A percentile compares a stretch with the other conserved stretches of the same genome.
These are phyloP conservation scores for Craterocephalus amniculus DNA, from an alignment of 2,797 vertebrate species.

Conservation along the genomic window DNA sequence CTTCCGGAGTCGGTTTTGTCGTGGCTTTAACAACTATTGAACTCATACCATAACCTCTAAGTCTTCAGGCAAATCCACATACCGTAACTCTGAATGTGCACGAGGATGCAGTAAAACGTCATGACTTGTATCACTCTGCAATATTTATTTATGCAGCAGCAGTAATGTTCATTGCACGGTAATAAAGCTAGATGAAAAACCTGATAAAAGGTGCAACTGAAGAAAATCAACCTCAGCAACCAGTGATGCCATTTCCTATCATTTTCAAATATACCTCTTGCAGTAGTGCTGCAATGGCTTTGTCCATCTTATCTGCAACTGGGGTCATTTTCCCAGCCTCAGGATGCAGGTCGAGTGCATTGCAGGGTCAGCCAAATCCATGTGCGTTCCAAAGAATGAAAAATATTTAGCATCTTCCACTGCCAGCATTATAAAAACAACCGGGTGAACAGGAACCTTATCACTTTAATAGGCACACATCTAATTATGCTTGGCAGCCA, in stretches of 20 bases:
- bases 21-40: neutral
- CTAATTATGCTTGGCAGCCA: constrained; percentile 13
- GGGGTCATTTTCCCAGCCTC: neutral
- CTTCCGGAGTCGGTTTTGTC: neutral
- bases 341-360: constrained; percentile 10
- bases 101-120: too few relatives aligned
- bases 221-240: neutral
- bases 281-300: too few relatives aligned
- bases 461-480: neutral
- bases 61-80: neutral
- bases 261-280: neutral
- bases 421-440: neutral
- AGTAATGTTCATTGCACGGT: neutral
- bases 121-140: too few relatives aligned
- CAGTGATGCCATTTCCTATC: neutral
- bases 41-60: neutral
- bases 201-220: neutral
- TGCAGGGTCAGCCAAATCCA: constrained; percentile 24
- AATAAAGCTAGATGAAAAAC: neutral
- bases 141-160: neutral
- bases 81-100: too few relatives aligned
- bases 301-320: neutral
- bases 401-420: constrained; percentile 2
- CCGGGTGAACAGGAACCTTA: constrained; percentile 10
- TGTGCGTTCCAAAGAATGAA: constrained; percentile 10